Evolutionary conservation across 2,888 invertebrate genomes (phyloP).

Genomic region (Oegoconia quadripuncta): DNA sequence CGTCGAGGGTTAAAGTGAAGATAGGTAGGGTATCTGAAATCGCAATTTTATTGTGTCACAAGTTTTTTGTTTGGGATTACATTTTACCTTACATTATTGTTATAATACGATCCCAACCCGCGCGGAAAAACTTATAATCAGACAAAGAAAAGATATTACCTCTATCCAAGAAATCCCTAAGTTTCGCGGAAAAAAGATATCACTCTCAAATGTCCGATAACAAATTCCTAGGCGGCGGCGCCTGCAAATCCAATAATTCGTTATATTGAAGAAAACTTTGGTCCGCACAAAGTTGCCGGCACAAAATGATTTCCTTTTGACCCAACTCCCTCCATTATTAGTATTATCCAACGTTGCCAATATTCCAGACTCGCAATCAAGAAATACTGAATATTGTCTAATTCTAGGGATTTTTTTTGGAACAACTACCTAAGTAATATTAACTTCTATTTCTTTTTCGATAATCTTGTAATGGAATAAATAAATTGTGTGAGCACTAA

Average conservation of each 20-base stretch:
- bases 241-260: conserved; percentile 51
- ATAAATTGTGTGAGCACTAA: no score
- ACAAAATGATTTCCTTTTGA: conserved; percentile 43
- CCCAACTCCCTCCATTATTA: conserved; percentile 37
- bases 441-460: no score
- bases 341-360: conserved; percentile 36
- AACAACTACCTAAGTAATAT: no score
- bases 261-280: conserved; percentile 47
- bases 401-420: no score
- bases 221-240: conserved; percentile 34
- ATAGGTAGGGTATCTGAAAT: no score
- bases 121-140: conserved; percentile 18
- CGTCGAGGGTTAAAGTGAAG: no score
- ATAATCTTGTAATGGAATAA: no score
- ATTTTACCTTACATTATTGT: no score
- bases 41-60: no score
- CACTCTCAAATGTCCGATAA: conserved; percentile 50
- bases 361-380: conserved; percentile 26
- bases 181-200: conserved; percentile 47
- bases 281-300: conserved; percentile 35
- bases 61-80: no score
- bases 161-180: conserved; percentile 25
- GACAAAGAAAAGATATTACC: conserved; percentile 30
- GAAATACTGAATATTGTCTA: no score
- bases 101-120: not conserved